phyloP scores from a whole-genome alignment of 2,113 vertebrate species.

The Morphnarchus princeps region DNA sequence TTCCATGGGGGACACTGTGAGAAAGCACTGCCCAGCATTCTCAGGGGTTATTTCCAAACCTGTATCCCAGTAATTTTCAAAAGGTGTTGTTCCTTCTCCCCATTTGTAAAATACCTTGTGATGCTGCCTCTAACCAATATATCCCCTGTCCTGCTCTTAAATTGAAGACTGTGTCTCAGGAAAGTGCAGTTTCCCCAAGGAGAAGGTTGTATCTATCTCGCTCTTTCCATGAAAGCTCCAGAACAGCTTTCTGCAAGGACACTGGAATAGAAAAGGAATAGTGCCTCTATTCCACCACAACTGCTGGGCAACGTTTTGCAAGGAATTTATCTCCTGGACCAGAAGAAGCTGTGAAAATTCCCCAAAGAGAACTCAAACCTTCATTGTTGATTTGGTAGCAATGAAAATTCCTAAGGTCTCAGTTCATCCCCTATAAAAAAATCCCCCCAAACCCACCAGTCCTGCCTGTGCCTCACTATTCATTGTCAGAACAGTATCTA shows the following conservation, averaged over 20 bases:
- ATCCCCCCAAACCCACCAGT: neutral
- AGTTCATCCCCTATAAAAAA: constrained; percentile 14
- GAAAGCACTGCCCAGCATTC: neutral
- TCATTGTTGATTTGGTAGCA: constrained; percentile 53
- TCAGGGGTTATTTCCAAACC: neutral
- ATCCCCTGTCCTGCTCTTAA: neutral
- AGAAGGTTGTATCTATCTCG: neutral
- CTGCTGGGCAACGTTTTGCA: constrained; percentile 12
- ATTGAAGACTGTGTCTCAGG: neutral
- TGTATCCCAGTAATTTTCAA: neutral
- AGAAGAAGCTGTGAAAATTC: constrained; percentile 45
- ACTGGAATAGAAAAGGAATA: neutral
- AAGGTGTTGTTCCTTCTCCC: neutral
- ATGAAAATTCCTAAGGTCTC: constrained; percentile 49
- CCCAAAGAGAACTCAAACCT: constrained; percentile 36
- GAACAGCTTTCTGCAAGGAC: neutral
- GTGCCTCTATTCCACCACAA: neutral
- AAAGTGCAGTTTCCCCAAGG: neutral
- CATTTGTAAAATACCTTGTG: neutral
- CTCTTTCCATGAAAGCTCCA: neutral
- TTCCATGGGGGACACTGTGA: neutral
- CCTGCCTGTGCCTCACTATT: constrained; percentile 11
- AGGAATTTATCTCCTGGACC: constrained; percentile 35
- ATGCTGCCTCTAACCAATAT: neutral
- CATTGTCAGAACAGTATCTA: constrained; percentile 54